phyloP scores from a whole-genome alignment of 2,113 vertebrate species.

The Anolis sagrei region DNA sequence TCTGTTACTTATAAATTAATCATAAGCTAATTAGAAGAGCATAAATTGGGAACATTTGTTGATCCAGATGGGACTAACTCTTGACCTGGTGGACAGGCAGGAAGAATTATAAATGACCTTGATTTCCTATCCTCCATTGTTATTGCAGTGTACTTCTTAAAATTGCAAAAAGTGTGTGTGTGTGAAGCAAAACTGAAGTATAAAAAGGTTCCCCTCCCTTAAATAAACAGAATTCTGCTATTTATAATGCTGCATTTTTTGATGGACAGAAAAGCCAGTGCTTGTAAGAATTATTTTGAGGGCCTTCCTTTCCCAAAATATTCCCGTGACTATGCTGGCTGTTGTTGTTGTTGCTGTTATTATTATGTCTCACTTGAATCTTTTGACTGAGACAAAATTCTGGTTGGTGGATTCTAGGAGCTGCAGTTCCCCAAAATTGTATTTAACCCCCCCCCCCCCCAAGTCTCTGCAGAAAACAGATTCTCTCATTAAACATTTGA shows the following conservation, averaged over 20 bases:
- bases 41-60: constrained; percentile 48
- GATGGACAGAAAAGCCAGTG: background rate
- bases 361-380: too few species aligned
- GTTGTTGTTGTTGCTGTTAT: too few species aligned
- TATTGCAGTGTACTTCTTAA: constrained; percentile 26
- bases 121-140: constrained; percentile 23
- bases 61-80: constrained; percentile 28
- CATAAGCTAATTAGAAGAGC: constrained; percentile 61
- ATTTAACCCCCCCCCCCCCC: too few species aligned
- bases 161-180: constrained; percentile 27
- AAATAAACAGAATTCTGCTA: background rate
- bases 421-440: too few species aligned
- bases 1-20: constrained; percentile 51
- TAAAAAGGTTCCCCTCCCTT: background rate
- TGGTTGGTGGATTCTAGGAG: too few species aligned
- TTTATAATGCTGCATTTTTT: background rate
- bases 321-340: background rate
- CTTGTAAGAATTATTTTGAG: background rate
- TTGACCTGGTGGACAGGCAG: constrained; percentile 19
- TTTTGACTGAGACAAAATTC: too few species aligned
- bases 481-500: too few species aligned
- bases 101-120: constrained; percentile 43
- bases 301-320: too few species aligned
- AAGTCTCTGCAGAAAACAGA: too few species aligned
- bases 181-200: background rate